Base-by-base conservation (phyloP, 2,113 vertebrate species). In the Scytalopus superciliaris region DNA sequence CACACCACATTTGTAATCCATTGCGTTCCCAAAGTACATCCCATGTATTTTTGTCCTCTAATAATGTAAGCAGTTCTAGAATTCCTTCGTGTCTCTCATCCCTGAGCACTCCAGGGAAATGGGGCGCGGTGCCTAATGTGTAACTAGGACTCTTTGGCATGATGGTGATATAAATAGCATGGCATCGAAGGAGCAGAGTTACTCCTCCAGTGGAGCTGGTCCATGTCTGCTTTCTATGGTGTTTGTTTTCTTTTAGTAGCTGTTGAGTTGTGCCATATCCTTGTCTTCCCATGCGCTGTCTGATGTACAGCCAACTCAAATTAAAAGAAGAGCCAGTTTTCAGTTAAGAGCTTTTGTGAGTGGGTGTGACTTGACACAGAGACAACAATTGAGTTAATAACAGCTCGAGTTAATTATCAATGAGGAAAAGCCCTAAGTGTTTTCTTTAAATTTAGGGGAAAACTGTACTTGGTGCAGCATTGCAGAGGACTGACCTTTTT, bases 271-370 rank as follows among this genome's bases (percentile, higher is more conserved):
- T 92, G 95, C 93, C 55, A 40, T 93, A 79, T 84, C 94, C 91
- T 87, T 59, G 73, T 81, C 91, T 87, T 94, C 52, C 89, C 80
- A 6, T 75, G 84, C 14, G 1, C 53, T 57, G 84, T 96, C 91
- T 96, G 96, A 97, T 96, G 94, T 96, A 76, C 23, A 19, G 96
- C 96, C 94, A 96, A 93, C 91, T 64, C 91, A 94, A 96, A 96
- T 96, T 97, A 97, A 93, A 96, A 94, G 94, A 94, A 93, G 87
- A 95, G 89, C 93, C 69, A 68, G 77, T 95, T 94, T 94, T 68
- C 52, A 84, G 89, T 89, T 84, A 91, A 89, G 93, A 93, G 84
- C 91, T 91, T 95, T 93, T 94, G 94, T 89, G 95, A 69, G 81
- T 96, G 93, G 96, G 81, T 94, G 89, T 94, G 84, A 89, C 93